phyloP scores from a whole-genome alignment of 2,888 invertebrate genomes.

The Caenorhabditis sp. region DNA sequence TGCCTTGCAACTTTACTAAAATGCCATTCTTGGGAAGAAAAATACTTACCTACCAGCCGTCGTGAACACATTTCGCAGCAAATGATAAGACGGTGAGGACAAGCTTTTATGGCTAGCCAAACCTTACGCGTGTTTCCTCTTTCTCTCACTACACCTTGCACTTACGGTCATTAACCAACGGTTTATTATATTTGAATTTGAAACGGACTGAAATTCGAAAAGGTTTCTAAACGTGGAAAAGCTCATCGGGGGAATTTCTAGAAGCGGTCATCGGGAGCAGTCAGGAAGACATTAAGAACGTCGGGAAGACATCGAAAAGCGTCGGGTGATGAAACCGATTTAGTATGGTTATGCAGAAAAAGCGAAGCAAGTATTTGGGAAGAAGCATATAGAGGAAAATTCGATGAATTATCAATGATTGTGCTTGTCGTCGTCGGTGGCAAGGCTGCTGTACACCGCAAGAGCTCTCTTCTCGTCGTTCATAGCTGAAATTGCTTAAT shows the following conservation, averaged over 20 bases:
- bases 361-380: not conserved
- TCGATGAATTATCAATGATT: slow-evolving; percentile 35
- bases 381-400: not conserved
- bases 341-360: not conserved
- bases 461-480: slow-evolving; percentile 54
- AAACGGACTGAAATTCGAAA: slow-evolving; percentile 39
- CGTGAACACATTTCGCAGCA: slow-evolving; percentile 55
- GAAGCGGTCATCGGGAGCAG: slow-evolving; percentile 47
- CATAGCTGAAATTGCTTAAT: slow-evolving; percentile 54
- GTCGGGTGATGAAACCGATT: slow-evolving; percentile 47
- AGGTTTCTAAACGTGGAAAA: slow-evolving; percentile 35
- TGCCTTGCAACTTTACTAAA: no score
- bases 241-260: slow-evolving; percentile 45
- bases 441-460: slow-evolving; percentile 55
- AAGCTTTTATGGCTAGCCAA: slow-evolving; percentile 50
- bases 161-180: slow-evolving; percentile 17
- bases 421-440: slow-evolving; percentile 57
- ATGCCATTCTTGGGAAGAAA: slow-evolving; percentile 21
- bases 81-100: slow-evolving; percentile 52
- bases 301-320: not conserved
- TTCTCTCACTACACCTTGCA: slow-evolving; percentile 6
- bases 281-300: slow-evolving; percentile 10
- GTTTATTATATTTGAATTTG: slow-evolving; percentile 34
- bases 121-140: slow-evolving; percentile 31
- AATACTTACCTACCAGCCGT: slow-evolving; percentile 52